Percentiles rank a stretch among this genome's conserved stretches.
Evolutionary conservation across 2,797 vertebrate species (phyloP).

Genomic region (Neosilurus hyrtlii): DNA sequence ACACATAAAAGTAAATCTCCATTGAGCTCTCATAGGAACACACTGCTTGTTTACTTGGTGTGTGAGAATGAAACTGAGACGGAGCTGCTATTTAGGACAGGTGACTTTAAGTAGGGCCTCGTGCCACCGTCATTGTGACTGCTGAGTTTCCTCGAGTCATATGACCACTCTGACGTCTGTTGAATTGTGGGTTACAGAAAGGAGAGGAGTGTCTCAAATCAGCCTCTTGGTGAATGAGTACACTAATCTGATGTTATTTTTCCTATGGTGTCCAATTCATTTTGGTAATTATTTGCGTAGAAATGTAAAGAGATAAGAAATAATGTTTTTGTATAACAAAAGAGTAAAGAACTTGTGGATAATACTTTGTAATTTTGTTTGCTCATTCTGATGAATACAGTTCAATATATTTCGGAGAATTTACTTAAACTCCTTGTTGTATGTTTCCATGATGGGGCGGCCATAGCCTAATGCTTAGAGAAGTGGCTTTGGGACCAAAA

Average conservation of each 20-base stretch:
- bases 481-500: no score
- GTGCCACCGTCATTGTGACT: slow-evolving; percentile 49
- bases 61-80: slow-evolving; percentile 12
- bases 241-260: neutral
- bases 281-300: neutral
- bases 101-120: slow-evolving; percentile 53
- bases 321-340: no score
- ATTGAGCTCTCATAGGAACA: neutral
- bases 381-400: neutral
- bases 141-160: slow-evolving; percentile 50
- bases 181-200: slow-evolving; percentile 23
- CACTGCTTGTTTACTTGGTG: neutral
- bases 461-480: no score
- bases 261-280: neutral
- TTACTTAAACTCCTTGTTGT: neutral
- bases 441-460: neutral
- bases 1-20: neutral
- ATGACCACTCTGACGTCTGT: slow-evolving; percentile 50
- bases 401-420: neutral
- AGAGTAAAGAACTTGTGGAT: no score
- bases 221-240: neutral
- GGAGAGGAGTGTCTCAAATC: neutral
- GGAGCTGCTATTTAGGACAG: slow-evolving; percentile 25
- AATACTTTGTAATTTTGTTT: neutral
- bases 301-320: neutral